Evolutionary conservation across 2,888 invertebrate species (phyloP).

Genomic region (Leptodirus hochenwartii): DNA sequence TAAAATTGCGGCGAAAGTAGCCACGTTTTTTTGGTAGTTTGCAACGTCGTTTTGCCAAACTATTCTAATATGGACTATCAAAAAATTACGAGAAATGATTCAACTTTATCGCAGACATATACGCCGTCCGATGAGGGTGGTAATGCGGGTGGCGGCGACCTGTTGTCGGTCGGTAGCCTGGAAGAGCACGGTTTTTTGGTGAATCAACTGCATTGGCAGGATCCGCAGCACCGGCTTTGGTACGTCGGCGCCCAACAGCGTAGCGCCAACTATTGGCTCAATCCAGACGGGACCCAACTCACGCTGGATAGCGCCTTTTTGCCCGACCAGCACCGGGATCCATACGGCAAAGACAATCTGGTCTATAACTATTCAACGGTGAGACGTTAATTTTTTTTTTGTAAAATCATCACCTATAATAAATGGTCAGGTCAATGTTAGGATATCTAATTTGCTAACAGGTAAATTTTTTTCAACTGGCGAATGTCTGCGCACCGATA

Average conservation of each 20-base stretch:
- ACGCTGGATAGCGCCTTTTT: constrained; percentile 72
- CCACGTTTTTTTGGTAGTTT: no score
- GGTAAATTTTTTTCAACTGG: no score
- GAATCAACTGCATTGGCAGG: constrained; percentile 60
- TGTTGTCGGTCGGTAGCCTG: constrained; percentile 58
- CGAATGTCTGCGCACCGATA: no score
- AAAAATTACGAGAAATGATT: neutral
- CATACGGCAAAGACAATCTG: constrained; percentile 49
- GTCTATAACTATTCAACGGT: constrained; percentile 65
- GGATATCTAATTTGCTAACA: no score
- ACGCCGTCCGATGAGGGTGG: constrained; percentile 19
- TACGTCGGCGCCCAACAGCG: constrained; percentile 66
- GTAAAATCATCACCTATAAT: no score
- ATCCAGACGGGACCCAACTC: constrained; percentile 70
- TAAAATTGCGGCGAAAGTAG: no score
- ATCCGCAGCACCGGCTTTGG: constrained; percentile 76
- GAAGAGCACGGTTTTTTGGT: constrained; percentile 81
- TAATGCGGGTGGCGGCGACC: constrained; percentile 48
- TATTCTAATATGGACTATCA: no score
- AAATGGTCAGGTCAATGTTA: no score
- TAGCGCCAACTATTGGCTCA: constrained; percentile 59
- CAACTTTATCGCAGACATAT: constrained; percentile 37
- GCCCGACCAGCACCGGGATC: constrained; percentile 36
- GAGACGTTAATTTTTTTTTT: no score
- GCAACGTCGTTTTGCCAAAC: no score